Conservation (phyloP, 2,888 invertebrate genomes). For the Drosophila parthenogenetica region DNA sequence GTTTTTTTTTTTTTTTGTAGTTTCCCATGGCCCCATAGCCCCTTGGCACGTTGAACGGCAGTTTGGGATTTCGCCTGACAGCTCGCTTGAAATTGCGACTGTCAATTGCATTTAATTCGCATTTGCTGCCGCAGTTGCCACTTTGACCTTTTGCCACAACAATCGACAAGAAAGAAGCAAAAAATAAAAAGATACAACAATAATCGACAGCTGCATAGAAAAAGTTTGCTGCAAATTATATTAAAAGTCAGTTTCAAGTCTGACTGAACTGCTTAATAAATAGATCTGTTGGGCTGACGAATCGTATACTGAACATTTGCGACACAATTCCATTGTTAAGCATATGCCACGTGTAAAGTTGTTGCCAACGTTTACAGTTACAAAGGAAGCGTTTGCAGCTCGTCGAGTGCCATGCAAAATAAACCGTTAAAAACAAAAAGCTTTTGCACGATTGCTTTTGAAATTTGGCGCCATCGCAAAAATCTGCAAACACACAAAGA, state of each 20-base stretch:
- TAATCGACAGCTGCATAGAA: slow-evolving; percentile 21
- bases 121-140: slow-evolving; percentile 64
- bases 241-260: slow-evolving; percentile 1
- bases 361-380: slow-evolving; percentile 67
- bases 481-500: slow-evolving; percentile 1
- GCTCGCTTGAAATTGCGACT: slow-evolving; percentile 83
- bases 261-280: background rate
- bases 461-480: slow-evolving; percentile 75
- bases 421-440: slow-evolving; percentile 74
- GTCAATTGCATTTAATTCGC: slow-evolving; percentile 84
- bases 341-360: slow-evolving; percentile 43
- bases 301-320: slow-evolving; percentile 14
- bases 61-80: slow-evolving; percentile 82
- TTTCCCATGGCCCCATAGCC: slow-evolving; percentile 14
- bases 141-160: slow-evolving; percentile 66
- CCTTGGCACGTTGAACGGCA: slow-evolving; percentile 57
- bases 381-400: slow-evolving; percentile 54
- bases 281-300: background rate
- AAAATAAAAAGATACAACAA: slow-evolving; percentile 2
- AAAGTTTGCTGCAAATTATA: slow-evolving; percentile 29
- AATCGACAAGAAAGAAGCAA: slow-evolving; percentile 16
- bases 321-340: slow-evolving; percentile 15
- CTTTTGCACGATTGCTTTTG: slow-evolving; percentile 73
- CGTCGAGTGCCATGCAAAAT: slow-evolving; percentile 64
- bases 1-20: slow-evolving; percentile 18